Base-by-base conservation (phyloP, 2,888 invertebrate species). In the Napeogenes sylphis region DNA sequence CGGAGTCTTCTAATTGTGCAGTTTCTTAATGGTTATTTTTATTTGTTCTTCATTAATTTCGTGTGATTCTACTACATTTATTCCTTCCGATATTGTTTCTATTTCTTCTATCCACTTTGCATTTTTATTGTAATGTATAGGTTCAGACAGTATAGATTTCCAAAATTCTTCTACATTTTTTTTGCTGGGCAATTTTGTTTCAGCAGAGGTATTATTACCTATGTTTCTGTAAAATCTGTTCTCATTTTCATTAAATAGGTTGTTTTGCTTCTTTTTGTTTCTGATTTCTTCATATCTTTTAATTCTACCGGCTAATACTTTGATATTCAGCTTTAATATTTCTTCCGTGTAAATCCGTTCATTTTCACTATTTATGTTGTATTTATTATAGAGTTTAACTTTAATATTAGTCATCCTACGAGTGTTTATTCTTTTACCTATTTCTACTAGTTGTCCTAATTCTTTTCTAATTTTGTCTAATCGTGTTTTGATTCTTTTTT, bases 231-330 rank as follows among this genome's bases (percentile, higher is more conserved):
- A 21, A 21, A 21, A 21, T 21, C 21, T 21, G 21, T 21, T 21
- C 21, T 21, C 21, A 21, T 21, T 21, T 21, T 21, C 21, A 21
- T 21, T 21, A 21, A 21, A 21, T 21, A 21, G 21, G 1, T 21
- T 21, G 21, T 21, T 21, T 21, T 21, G 21, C 21, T 21, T 21
- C 21, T 21, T 21, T 21, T 21, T 21, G 21, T 21, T 21, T 1
- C 21, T 21, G 21, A 21, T 21, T 21, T 21, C 59, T 10, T 64
- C 60, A 32, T 63, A 64, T 38, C 64, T 10, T 42, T 56, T 59
- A 4, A 67, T 55, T 56, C 65, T 63, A 30, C 61, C 63, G 8
- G 61, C 61, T 47, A 61, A 13, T n/a, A 61, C 61, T 59, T 67
- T 65, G 10, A 67, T 53, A 56, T 33, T 62, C 47, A 62, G 61